Percentiles rank a stretch among this genome's conserved stretches.
Evolutionary conservation across 2,888 invertebrate genomes (phyloP).

Genomic region (Drosophila siamana): DNA sequence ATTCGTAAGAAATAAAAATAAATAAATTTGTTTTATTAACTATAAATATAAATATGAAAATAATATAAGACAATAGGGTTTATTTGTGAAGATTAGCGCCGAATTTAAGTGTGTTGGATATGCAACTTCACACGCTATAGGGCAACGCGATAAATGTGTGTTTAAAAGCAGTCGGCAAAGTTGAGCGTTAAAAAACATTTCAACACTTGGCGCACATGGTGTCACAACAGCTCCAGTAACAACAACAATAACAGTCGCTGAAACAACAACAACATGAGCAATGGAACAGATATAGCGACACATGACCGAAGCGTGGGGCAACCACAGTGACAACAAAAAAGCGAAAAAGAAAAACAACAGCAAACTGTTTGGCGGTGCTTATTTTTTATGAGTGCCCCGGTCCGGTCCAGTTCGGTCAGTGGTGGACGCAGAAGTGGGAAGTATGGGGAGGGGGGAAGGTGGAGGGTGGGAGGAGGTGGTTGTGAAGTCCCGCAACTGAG

Average conservation of each 20-base stretch:
- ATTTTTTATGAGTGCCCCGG: constrained; percentile 61
- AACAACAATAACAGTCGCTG: constrained; percentile 45
- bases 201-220: constrained; percentile 80
- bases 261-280: constrained; percentile 40
- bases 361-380: constrained; percentile 62
- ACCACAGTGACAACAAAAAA: constrained; percentile 54
- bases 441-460: too few relatives aligned
- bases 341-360: constrained; percentile 32
- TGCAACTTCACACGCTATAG: constrained; percentile 19
- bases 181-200: constrained; percentile 79
- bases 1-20: too few relatives aligned
- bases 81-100: too few relatives aligned
- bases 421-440: too few relatives aligned
- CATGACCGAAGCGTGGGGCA: constrained; percentile 50
- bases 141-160: constrained; percentile 60
- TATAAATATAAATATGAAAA: too few relatives aligned
- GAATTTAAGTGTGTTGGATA: background rate
- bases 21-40: too few relatives aligned
- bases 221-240: constrained; percentile 70
- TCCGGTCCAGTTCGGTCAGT: constrained; percentile 27
- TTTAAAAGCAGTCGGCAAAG: constrained; percentile 76
- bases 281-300: constrained; percentile 35
- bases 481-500: too few relatives aligned
- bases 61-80: too few relatives aligned
- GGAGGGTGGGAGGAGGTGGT: too few relatives aligned